Conservation (phyloP, 2,113 vertebrate species). For the Mustela nigripes region DNA sequence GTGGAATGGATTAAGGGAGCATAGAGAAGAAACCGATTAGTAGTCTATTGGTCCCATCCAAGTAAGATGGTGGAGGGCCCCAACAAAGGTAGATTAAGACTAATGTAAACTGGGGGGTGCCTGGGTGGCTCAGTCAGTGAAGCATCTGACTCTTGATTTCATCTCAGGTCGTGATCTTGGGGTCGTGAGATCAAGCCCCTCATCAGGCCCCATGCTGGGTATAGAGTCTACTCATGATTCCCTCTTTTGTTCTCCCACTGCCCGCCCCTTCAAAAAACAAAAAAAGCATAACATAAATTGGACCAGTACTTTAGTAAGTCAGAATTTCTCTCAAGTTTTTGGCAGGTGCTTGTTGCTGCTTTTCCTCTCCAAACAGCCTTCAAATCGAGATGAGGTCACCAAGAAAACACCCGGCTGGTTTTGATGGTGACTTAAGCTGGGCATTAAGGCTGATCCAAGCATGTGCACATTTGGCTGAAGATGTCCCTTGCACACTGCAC, state of each 20-base stretch:
- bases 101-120: not conserved
- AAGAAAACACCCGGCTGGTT: not conserved
- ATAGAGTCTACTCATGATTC: no score
- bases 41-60: not conserved
- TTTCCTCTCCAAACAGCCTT: not conserved
- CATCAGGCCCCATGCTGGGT: no score
- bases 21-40: not conserved
- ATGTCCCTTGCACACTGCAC: not conserved
- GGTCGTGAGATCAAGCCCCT: no score
- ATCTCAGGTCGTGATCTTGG: no score
- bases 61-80: not conserved
- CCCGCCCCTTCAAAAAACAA: no score
- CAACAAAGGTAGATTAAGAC: not conserved
- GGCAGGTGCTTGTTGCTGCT: not conserved
- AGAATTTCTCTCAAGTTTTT: not conserved
- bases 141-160: not conserved
- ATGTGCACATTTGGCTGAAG: not conserved
- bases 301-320: not conserved
- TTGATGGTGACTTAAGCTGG: not conserved
- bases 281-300: not conserved
- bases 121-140: not conserved
- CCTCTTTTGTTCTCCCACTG: no score
- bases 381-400: not conserved
- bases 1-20: not conserved
- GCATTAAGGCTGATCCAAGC: not conserved